Evolutionary conservation across 23 tunicate species (phyloP).

Genomic region (Ciona savignyi): DNA sequence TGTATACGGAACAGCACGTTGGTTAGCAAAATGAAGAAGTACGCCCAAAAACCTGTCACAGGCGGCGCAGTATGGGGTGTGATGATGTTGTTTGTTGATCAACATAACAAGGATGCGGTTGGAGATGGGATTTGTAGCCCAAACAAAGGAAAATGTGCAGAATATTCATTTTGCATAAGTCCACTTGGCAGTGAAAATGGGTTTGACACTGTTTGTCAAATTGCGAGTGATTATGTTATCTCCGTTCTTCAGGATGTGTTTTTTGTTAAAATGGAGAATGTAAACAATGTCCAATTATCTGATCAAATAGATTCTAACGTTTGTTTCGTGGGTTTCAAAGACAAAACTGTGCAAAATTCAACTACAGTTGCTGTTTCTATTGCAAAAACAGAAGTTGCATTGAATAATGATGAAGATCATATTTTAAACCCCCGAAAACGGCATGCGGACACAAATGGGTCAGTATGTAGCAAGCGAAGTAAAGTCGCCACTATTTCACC

Average conservation of each 20-base stretch:
- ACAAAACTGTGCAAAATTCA: background rate
- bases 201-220: background rate
- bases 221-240: constrained; percentile 14
- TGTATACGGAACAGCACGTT: constrained; percentile 52
- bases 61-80: constrained; percentile 43
- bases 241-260: constrained; percentile 56
- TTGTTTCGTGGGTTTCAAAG: background rate
- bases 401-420: background rate
- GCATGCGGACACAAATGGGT: background rate
- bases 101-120: constrained; percentile 29
- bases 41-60: constrained; percentile 6
- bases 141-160: background rate
- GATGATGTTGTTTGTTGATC: constrained; percentile 58
- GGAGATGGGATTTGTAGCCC: background rate
- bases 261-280: constrained; percentile 4
- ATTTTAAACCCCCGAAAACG: constrained; percentile 5
- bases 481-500: constrained; percentile 9
- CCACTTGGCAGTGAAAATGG: background rate
- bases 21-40: constrained; percentile 43
- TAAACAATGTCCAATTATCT: background rate
- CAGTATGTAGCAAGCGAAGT: constrained; percentile 29
- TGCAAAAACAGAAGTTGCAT: background rate
- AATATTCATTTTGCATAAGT: background rate
- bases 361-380: background rate
- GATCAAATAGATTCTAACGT: too few species aligned